A percentile compares a stretch with the other conserved stretches of the same genome.
Evolutionary conservation across 2,888 invertebrate genomes (phyloP).

Genomic region (Elysia crispata): DNA sequence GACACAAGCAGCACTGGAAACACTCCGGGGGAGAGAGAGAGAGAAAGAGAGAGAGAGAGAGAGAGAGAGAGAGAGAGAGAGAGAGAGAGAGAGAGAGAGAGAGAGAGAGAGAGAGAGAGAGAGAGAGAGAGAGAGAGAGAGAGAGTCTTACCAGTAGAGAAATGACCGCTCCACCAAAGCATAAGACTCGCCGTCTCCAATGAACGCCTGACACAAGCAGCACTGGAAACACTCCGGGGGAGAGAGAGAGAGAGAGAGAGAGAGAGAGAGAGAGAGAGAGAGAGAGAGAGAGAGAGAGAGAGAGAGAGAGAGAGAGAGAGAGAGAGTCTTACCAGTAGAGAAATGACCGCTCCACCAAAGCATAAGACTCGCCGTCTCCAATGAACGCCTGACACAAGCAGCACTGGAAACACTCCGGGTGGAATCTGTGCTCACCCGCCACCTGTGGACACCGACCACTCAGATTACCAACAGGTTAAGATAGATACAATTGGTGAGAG

Average conservation of each 20-base stretch:
- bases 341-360: background rate
- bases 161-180: background rate
- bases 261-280: background rate
- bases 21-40: background rate
- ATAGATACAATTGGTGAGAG: no score
- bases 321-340: background rate
- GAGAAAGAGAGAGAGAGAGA: slow-evolving; percentile 11
- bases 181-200: background rate
- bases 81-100: slow-evolving; percentile 5
- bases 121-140: background rate
- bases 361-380: background rate
- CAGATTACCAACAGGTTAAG: no score
- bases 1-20: background rate
- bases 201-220: background rate
- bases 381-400: background rate
- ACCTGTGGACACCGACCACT: slow-evolving; percentile 76
- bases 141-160: no score
- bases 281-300: background rate
- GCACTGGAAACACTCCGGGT: background rate
- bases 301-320: background rate
- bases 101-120: background rate
- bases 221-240: background rate
- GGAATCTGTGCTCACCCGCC: slow-evolving; percentile 90
- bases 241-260: no score
- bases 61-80: slow-evolving; percentile 18